Base-by-base conservation (phyloP, 2,888 invertebrate species). In the Meiosimyza platycephala region DNA sequence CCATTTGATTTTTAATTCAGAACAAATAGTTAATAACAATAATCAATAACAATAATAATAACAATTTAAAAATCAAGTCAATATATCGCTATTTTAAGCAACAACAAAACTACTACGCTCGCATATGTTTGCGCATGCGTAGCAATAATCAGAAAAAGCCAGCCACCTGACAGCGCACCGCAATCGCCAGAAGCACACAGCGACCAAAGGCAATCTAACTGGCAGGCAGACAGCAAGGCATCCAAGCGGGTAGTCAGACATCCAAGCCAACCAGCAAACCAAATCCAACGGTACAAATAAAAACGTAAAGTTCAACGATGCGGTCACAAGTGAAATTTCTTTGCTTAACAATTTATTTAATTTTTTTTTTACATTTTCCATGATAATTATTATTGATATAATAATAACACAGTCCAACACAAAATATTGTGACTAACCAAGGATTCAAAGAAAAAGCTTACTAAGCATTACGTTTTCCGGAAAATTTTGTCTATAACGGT, bases 241-340 rank as follows among this genome's bases (percentile, higher is more conserved):
- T 12, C 28, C 22, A 28, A 28, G 18, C 22, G 12, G 18, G 64
- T 22, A 51, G 64, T 12, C 64, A 64, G 28, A 28, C 64, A 63
- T 7, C 40, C 1, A 9, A 9, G 3, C 28, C 28, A 28, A 28
- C 28, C 57, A 64, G 12, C 64, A 28, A 64, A 28, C 28, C 28
- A 40, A 40, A 40, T 7, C 22, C 64, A 64, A 64, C 64, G 64
- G 64, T 28, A 15, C 33, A 59, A 60, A 1, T 33, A 60, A 60
- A 54, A 55, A 40, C 33, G 15, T 65, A 28, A 40, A 47, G 55
- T 55, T 55, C 67, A 65, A 18, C 65, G 47, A 47, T 55, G 67
- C 57, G 67, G 57, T 55, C 54, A 55, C 33, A 55, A 67, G 67
- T 67, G 67, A 67, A 67, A 67, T 54, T 55, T 67, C 64, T 55